These are phyloP conservation scores for Trematocara nigrifrons DNA, from an alignment of 2,113 vertebrate species.

Conservation along the genomic window DNA sequence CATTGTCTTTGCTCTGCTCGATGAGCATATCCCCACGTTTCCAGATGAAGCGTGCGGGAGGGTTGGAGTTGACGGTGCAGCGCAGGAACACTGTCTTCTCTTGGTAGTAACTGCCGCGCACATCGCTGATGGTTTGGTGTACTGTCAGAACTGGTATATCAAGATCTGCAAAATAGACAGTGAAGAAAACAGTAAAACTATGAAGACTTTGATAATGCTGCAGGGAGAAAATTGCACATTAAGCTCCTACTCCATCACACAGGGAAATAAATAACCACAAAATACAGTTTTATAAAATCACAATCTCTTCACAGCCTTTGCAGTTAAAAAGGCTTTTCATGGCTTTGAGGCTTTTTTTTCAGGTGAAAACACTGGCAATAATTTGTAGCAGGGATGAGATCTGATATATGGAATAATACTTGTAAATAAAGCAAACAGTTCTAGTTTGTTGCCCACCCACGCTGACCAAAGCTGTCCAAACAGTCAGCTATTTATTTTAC, in stretches of 20 bases:
- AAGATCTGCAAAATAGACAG: slow-evolving; percentile 76
- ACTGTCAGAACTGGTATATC: slow-evolving; percentile 90
- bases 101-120: slow-evolving; percentile 95
- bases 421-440: slow-evolving; percentile 13
- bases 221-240: background rate
- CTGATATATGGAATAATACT: slow-evolving; percentile 8
- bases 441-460: slow-evolving; percentile 3
- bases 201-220: background rate
- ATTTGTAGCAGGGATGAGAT: background rate
- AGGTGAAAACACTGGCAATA: background rate
- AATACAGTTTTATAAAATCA: background rate
- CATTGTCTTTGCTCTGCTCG: slow-evolving; percentile 95
- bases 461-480: slow-evolving; percentile 27
- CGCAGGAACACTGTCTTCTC: slow-evolving; percentile 97
- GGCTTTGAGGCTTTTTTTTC: background rate
- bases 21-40: slow-evolving; percentile 82
- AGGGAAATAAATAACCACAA: background rate
- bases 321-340: background rate
- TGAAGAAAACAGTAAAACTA: background rate
- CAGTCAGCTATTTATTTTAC: slow-evolving; percentile 4
- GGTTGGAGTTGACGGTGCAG: slow-evolving; percentile 97
- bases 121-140: slow-evolving; percentile 96
- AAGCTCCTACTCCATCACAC: background rate
- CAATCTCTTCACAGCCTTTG: background rate
- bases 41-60: slow-evolving; percentile 96